Evolutionary conservation across 2,888 invertebrate species (phyloP), one percentile per base, ranked within the genome.

Genomic region (Megalurothrips usitatus): DNA sequence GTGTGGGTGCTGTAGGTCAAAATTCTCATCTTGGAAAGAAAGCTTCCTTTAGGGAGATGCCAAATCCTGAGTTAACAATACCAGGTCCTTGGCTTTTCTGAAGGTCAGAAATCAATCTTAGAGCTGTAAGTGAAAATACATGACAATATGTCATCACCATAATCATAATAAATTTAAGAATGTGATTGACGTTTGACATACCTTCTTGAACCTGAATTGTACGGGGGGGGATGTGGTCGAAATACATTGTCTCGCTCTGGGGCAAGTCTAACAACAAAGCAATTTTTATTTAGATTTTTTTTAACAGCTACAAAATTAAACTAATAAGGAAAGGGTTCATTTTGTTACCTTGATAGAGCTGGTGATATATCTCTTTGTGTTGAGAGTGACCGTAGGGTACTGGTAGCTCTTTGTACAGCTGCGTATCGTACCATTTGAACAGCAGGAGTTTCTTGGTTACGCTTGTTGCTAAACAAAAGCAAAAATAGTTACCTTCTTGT

Each of bases 391-490:
- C 91, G 89, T 19, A 92, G 86, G 11, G 91, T 91, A 80, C 91
- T 90, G 34, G 90, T 89, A 11, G 90, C 91, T 82, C 90, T 89
- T 84, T 89, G 89, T 14, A 89, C 88, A 19, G 89, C 89, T 23
- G 91, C 90, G 84, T 91, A 91, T 85, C 92, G 91, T 8, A 91
- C 91, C 89, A 91, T 90, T 87, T 91, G 91, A 49, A 91, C 90
- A 17, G 89, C 89, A 12, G 91, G 87, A 49, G 87, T 75, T 23
- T 86, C 68, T 79, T 78, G 28, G n/a, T 23, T 75, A 19, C 79
- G 17, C 79, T 81, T 49, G 17, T 78, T 78, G 28, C 78, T 28
- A 58, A 78, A 49, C 34, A 43, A 43, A 43, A 43, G 34, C 34
- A 43, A 4, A 43, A 43, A 43, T 43, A 43, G 34, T 43, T 43